phyloP scores from a whole-genome alignment of 2,113 vertebrate species.

The Engystomops pustulosus region DNA sequence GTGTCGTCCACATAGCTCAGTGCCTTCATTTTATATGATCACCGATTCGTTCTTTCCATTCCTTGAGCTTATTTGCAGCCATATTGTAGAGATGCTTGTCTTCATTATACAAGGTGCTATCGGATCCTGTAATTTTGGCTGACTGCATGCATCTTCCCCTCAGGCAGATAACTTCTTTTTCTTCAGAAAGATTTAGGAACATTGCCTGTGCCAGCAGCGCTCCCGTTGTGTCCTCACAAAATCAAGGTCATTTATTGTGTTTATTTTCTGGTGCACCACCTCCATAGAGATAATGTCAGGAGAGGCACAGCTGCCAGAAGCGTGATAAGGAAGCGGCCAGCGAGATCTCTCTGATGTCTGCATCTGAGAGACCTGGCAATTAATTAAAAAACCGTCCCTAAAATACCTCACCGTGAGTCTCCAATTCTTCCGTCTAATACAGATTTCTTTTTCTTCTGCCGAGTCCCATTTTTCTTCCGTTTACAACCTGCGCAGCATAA shows the following conservation, averaged over 20 bases:
- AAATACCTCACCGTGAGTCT: background rate
- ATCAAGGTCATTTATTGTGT: constrained; percentile 44
- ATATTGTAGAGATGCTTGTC: background rate
- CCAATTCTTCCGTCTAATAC: background rate
- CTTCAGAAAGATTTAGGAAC: constrained; percentile 14
- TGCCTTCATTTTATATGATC: too few relatives aligned
- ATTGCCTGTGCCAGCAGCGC: background rate
- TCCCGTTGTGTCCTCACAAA: constrained; percentile 21
- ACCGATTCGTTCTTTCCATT: too few relatives aligned
- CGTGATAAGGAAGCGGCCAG: constrained; percentile 33
- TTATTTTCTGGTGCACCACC: constrained; percentile 33
- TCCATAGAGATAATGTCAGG: constrained; percentile 41
- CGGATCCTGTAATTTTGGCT: background rate
- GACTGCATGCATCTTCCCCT: too few relatives aligned
- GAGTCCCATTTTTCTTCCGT: background rate
- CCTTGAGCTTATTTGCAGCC: background rate
- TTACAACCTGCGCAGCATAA: background rate
- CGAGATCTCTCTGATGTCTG: constrained; percentile 16
- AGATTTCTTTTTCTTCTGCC: background rate
- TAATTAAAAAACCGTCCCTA: constrained; percentile 8
- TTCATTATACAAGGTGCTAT: background rate
- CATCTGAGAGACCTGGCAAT: constrained; percentile 18
- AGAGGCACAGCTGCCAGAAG: constrained; percentile 35
- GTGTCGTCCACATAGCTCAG: too few relatives aligned
- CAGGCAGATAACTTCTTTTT: constrained; percentile 1